These are phyloP conservation scores for Morus bassanus DNA, from an alignment of 2,797 vertebrate genomes.

Conservation along the genomic window DNA sequence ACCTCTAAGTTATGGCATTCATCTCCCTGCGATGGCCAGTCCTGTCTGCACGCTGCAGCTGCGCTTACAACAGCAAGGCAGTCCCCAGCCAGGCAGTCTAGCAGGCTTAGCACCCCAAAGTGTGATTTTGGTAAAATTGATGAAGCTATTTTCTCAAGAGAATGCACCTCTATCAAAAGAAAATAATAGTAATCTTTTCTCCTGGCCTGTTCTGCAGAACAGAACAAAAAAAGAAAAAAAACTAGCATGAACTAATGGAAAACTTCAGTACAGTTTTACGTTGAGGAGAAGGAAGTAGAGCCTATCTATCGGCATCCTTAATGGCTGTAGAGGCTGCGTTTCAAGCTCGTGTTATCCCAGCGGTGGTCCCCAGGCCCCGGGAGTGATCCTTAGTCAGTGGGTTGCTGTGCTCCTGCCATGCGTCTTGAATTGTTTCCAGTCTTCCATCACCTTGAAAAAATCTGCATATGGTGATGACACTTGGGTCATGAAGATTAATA, in stretches of 20 bases:
- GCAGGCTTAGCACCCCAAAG: fast-evolving
- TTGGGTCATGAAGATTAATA: conserved; percentile 44
- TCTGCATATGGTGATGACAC: not conserved
- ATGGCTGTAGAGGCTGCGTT: fast-evolving
- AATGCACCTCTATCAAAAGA: not conserved
- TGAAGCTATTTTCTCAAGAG: not conserved
- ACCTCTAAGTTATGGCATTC: not conserved
- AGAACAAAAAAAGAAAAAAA: not conserved
- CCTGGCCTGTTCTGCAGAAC: not conserved
- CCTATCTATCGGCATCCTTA: fast-evolving
- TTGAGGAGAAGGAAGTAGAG: fast-evolving
- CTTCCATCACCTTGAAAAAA: not conserved
- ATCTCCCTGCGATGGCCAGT: not conserved
- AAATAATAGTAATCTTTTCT: not conserved
- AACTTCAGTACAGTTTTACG: not conserved
- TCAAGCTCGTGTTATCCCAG: not conserved
- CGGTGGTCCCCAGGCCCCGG: fast-evolving
- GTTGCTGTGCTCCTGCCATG: fast-evolving
- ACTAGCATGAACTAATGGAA: not conserved
- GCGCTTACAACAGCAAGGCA: not conserved
- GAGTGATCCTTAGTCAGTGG: fast-evolving
- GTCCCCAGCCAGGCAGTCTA: not conserved
- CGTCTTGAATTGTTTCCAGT: fast-evolving
- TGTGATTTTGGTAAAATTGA: fast-evolving
- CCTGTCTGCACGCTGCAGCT: not conserved